Evolutionary conservation across 2,113 vertebrate species (phyloP).

Genomic region (Octodon degus): DNA sequence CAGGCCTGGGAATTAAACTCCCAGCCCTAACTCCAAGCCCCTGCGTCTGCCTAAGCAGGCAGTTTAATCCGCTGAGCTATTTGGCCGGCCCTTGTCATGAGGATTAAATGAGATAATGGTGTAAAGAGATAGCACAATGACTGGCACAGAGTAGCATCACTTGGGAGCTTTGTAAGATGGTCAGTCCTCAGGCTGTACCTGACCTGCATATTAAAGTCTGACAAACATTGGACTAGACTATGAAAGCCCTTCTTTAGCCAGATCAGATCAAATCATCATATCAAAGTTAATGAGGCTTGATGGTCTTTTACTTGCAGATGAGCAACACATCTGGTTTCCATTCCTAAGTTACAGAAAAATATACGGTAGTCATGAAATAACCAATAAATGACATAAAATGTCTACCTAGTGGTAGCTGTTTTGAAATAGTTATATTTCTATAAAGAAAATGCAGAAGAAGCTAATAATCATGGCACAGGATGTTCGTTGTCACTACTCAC

Average conservation of each 20-base stretch:
- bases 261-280: background rate
- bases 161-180: background rate
- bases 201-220: background rate
- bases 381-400: background rate
- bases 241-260: constrained; percentile 22
- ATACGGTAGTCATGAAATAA: constrained; percentile 9
- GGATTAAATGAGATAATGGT: constrained; percentile 37
- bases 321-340: background rate
- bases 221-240: constrained; percentile 7
- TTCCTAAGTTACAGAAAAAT: constrained; percentile 21
- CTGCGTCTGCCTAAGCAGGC: too few species aligned
- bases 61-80: too few species aligned
- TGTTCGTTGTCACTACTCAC: background rate
- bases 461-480: background rate
- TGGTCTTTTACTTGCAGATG: constrained; percentile 27
- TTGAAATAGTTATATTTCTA: background rate
- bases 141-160: background rate
- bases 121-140: background rate
- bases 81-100: background rate
- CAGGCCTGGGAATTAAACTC: too few species aligned
- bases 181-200: background rate
- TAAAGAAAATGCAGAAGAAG: background rate
- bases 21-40: too few species aligned
- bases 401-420: constrained; percentile 17
- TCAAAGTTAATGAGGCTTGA: background rate